A percentile compares a stretch with the other conserved stretches of the same genome.
Evolutionary conservation across 2,888 invertebrate species (phyloP).

Genomic region (Eupithecia exiguata): DNA sequence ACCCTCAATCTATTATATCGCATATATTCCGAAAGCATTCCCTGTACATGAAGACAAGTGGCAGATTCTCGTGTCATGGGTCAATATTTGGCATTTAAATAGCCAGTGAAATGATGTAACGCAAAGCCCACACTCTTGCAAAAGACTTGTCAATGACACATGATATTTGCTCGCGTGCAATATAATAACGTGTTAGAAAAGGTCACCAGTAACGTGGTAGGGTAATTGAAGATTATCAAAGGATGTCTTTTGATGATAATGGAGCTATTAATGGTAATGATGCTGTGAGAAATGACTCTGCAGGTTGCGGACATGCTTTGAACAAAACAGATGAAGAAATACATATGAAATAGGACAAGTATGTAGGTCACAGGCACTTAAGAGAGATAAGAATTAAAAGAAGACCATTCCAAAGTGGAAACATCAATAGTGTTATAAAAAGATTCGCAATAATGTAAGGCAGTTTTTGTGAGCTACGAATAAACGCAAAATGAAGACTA

Average conservation of each 20-base stretch:
- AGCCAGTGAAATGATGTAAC: conserved; percentile 64
- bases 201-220: conserved; percentile 59
- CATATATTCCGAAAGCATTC: neutral
- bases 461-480: neutral
- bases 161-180: conserved; percentile 65
- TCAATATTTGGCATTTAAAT: conserved; percentile 80
- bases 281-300: conserved; percentile 34
- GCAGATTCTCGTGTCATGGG: conserved; percentile 67
- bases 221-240: conserved; percentile 61
- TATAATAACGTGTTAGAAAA: conserved; percentile 67
- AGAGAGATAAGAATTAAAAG: neutral
- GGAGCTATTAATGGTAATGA: conserved; percentile 46
- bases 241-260: conserved; percentile 54
- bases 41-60: conserved; percentile 57
- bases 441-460: neutral
- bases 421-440: neutral
- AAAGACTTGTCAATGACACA: conserved; percentile 67
- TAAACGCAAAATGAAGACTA: neutral
- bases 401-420: neutral
- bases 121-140: conserved; percentile 55
- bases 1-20: neutral
- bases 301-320: conserved; percentile 15
- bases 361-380: neutral
- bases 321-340: conserved; percentile 25
- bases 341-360: neutral